A percentile compares a stretch with the other conserved stretches of the same genome.
Conservation (phyloP, 30 jellyfish, hydroid and myxozoan species). For the Calvadosia cruxmelitensis region DNA sequence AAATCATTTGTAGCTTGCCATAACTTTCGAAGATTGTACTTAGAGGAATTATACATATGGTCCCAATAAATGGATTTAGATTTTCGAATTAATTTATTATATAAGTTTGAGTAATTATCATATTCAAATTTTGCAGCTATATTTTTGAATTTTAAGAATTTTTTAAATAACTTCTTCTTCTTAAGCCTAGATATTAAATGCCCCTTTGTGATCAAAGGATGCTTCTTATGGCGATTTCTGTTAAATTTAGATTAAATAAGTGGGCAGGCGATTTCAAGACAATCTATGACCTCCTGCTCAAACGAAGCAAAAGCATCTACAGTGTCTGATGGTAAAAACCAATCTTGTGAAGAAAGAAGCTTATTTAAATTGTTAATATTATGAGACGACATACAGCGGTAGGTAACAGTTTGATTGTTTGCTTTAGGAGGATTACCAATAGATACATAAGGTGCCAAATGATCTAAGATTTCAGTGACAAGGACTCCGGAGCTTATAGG, state of each 20-base stretch:
- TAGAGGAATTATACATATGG: too few relatives aligned
- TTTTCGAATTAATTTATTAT: neutral
- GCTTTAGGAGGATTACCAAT: neutral
- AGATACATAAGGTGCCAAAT: neutral
- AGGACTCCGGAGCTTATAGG: neutral
- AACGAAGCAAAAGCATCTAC: neutral
- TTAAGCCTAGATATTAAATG: neutral
- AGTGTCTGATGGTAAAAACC: neutral
- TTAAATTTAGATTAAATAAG: too few relatives aligned
- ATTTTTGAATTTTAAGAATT: neutral
- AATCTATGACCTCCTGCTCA: neutral
- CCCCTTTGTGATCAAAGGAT: neutral
- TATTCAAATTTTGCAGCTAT: neutral
- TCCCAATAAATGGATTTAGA: neutral
- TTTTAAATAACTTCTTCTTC: neutral
- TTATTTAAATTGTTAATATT: too few relatives aligned
- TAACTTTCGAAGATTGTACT: neutral
- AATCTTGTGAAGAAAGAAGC: neutral
- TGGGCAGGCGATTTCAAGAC: neutral
- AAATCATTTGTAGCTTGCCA: neutral
- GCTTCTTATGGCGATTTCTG: neutral
- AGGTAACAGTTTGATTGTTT: neutral
- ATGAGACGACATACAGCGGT: neutral
- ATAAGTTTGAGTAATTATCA: neutral
- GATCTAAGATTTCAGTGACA: neutral